These are phyloP conservation scores for Erynnis tages DNA, from an alignment of 2,888 invertebrate species.

Conservation along the genomic window DNA sequence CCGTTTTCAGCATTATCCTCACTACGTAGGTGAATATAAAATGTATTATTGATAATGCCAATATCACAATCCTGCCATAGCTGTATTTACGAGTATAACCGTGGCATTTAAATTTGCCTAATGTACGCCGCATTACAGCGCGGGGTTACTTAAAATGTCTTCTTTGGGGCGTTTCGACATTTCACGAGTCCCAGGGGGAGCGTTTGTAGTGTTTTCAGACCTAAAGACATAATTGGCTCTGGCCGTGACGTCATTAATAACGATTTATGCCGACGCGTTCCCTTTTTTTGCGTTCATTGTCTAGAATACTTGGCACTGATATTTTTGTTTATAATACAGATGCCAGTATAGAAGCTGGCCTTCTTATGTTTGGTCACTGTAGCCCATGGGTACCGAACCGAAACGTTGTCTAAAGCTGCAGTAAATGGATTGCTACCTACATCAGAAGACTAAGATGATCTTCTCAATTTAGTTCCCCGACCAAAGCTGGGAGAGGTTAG, in stretches of 20 bases:
- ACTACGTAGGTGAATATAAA: background rate
- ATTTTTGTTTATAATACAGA: too few relatives aligned
- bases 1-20: too few relatives aligned
- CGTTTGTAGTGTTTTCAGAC: conserved; percentile 47
- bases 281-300: background rate
- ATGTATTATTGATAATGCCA: background rate
- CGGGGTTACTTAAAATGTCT: conserved; percentile 34
- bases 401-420: too few relatives aligned
- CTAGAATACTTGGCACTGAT: too few relatives aligned
- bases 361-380: too few relatives aligned
- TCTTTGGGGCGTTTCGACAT: conserved; percentile 37
- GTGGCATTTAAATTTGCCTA: conserved; percentile 10
- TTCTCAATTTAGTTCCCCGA: too few relatives aligned
- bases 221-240: conserved; percentile 56
- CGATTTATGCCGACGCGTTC: background rate
- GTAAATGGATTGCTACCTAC: too few relatives aligned
- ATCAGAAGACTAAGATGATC: too few relatives aligned
- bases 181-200: conserved; percentile 48
- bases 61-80: background rate
- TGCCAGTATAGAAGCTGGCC: too few relatives aligned
- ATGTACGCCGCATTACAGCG: background rate
- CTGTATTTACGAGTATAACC: background rate
- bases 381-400: too few relatives aligned
- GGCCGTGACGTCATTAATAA: conserved; percentile 28
- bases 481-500: too few relatives aligned